Percentiles rank a stretch among this genome's conserved stretches.
Conservation (phyloP, 2,888 invertebrate species). For the Ichneumoninae sp. region DNA sequence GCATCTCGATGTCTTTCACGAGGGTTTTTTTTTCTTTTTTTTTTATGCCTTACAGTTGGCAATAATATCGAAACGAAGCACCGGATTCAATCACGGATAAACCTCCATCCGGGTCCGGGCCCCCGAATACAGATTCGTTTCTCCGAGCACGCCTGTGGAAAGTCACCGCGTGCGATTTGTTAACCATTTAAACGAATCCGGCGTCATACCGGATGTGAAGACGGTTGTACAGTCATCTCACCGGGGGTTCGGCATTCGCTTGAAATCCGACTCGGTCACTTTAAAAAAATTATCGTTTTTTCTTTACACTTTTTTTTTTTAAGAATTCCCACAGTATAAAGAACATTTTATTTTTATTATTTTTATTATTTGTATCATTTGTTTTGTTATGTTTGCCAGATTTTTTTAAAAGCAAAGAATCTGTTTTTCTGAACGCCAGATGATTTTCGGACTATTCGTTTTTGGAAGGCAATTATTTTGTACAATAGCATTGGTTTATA, state of each 20-base stretch:
- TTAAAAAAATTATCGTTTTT: background rate
- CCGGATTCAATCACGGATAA: conserved; percentile 27
- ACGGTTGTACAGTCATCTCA: background rate
- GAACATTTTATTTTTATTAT: background rate
- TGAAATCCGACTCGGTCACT: background rate
- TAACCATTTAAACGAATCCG: conserved; percentile 23
- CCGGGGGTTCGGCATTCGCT: background rate
- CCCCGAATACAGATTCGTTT: conserved; percentile 37
- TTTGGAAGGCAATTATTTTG: background rate
- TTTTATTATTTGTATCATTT: too few relatives aligned
- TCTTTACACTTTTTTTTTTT: background rate
- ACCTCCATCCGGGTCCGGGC: conserved; percentile 50
- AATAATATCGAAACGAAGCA: conserved; percentile 5
- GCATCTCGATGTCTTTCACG: conserved; percentile 2
- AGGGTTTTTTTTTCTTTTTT: background rate
- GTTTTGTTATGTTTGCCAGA: too few relatives aligned
- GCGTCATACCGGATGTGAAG: conserved; percentile 27
- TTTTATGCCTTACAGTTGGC: background rate
- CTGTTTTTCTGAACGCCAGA: background rate
- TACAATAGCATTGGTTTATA: too few relatives aligned
- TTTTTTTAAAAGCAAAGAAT: background rate
- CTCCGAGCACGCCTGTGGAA: conserved; percentile 51
- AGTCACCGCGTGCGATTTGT: conserved; percentile 40
- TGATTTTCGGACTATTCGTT: background rate
- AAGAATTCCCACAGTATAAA: background rate